phyloP scores from a whole-genome alignment of 2,113 vertebrate species.

The Parus major region DNA sequence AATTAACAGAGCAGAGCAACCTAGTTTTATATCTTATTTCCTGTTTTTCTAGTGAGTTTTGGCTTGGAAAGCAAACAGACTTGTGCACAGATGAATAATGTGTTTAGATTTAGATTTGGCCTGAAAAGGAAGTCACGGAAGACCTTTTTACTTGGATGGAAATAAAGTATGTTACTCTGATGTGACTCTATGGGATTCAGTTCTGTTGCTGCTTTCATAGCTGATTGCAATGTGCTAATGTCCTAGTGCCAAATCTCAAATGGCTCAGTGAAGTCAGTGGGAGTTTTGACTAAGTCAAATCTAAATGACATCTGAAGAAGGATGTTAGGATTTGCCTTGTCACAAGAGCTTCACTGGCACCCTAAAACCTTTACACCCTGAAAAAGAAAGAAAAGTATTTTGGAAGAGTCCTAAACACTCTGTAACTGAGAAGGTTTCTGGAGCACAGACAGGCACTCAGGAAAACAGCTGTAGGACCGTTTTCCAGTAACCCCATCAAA shows the following conservation, averaged over 20 bases:
- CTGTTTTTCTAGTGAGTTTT: slow-evolving; percentile 47
- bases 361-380: not conserved
- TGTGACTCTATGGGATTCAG: not conserved
- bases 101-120: slow-evolving; percentile 46
- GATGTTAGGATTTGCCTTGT: not conserved
- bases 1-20: slow-evolving; percentile 29
- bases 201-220: slow-evolving; percentile 17
- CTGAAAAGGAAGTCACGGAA: slow-evolving; percentile 9
- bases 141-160: slow-evolving; percentile 30
- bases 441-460: not conserved
- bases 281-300: not conserved
- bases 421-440: not conserved
- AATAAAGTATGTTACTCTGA: slow-evolving; percentile 6
- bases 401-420: not conserved
- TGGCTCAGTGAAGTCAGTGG: not conserved
- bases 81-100: slow-evolving; percentile 42
- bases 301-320: not conserved
- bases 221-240: not conserved
- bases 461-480: not conserved
- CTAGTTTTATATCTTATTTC: slow-evolving; percentile 49
- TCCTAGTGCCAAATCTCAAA: not conserved
- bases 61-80: slow-evolving; percentile 21
- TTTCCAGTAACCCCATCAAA: not conserved
- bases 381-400: not conserved
- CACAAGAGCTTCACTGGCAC: not conserved